Percentiles rank a stretch among this genome's conserved stretches.
phyloP scores from a whole-genome alignment of 2,888 invertebrate genomes.

The Rhimphoctona megacephalus region DNA sequence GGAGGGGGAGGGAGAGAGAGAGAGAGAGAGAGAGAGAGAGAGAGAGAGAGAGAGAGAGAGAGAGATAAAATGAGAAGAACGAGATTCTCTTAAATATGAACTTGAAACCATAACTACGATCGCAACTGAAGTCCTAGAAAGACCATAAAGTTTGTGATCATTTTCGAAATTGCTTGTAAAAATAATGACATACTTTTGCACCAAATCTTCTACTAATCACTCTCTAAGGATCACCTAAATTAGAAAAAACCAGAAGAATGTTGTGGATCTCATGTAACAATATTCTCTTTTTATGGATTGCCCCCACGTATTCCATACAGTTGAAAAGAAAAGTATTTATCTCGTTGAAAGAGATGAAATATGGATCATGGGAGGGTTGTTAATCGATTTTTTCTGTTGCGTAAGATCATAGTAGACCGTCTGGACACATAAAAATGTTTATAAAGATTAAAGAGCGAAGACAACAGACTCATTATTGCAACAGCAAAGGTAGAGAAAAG shows the following conservation, averaged over 20 bases:
- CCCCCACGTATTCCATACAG: neutral
- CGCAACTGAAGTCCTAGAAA: neutral
- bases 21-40: neutral
- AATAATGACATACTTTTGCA: neutral
- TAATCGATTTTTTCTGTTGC: neutral
- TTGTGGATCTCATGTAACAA: neutral
- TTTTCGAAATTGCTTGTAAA: neutral
- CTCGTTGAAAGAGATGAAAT: neutral
- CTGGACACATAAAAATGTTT: neutral
- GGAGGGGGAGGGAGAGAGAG: neutral
- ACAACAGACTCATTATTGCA: neutral
- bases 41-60: neutral
- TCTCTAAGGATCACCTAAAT: neutral
- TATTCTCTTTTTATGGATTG: neutral
- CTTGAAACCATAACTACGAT: slow-evolving; percentile 6
- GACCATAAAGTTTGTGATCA: neutral
- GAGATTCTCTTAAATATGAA: neutral
- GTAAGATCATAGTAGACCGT: neutral
- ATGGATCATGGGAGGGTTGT: neutral
- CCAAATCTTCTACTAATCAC: neutral
- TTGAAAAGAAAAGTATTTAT: neutral
- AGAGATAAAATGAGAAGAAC: neutral
- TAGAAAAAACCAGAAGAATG: neutral
- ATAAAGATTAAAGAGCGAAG: neutral
- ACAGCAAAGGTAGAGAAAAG: neutral